These are phyloP conservation scores for Clarias macrocephalus DNA, from an alignment of 2,113 vertebrate genomes.

Conservation along the genomic window DNA sequence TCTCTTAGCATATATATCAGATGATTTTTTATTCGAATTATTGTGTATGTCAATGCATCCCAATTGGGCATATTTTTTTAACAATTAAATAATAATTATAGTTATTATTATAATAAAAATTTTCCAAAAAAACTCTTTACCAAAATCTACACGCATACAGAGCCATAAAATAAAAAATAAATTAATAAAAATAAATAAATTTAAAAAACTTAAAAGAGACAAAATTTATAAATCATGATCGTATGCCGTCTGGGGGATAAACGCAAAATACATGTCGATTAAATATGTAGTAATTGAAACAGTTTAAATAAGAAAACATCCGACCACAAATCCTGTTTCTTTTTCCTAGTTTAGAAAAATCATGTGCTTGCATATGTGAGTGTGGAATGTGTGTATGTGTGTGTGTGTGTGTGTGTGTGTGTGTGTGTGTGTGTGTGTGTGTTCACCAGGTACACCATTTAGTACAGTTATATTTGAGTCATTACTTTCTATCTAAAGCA, in stretches of 20 bases:
- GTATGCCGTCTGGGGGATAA: slow-evolving; percentile 18
- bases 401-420: slow-evolving; percentile 32
- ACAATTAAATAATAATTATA: too few species aligned
- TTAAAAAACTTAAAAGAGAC: slow-evolving; percentile 34
- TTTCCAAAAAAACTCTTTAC: not conserved
- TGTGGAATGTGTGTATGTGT: slow-evolving; percentile 29
- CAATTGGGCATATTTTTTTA: not conserved
- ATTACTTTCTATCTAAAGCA: slow-evolving; percentile 33
- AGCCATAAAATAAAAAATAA: slow-evolving; percentile 8
- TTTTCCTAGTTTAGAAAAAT: slow-evolving; percentile 48
- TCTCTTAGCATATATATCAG: not conserved
- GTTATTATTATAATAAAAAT: slow-evolving; percentile 7
- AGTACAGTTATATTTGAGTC: slow-evolving; percentile 6
- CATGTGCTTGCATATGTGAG: slow-evolving; percentile 51
- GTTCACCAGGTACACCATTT: slow-evolving; percentile 21
- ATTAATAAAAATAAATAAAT: too few species aligned
- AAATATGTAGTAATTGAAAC: slow-evolving; percentile 33
- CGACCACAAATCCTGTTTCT: slow-evolving; percentile 26
- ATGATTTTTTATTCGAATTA: not conserved
- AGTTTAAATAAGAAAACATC: slow-evolving; percentile 37
- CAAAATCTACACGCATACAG: slow-evolving; percentile 26
- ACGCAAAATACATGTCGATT: slow-evolving; percentile 6
- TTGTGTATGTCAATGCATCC: not conserved
- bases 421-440: slow-evolving; percentile 39
- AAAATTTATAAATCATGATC: slow-evolving; percentile 30